Percentiles rank a stretch among this genome's conserved stretches.
Conservation (phyloP, 1,140 invertebrate species). For the Heliconius himera region DNA sequence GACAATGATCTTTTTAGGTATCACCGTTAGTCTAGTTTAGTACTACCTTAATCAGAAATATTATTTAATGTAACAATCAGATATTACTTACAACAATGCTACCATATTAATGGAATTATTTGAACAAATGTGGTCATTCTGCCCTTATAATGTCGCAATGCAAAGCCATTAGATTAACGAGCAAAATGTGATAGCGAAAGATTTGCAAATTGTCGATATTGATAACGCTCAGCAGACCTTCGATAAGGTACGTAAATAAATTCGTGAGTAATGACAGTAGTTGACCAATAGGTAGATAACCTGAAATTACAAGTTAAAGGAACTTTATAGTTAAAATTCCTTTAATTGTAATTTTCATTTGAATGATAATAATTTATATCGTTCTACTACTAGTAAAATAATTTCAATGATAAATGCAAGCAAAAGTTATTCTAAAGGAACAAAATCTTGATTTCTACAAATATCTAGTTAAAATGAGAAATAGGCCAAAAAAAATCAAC, state of each 20-base stretch:
- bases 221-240: conserved; percentile 19
- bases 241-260: conserved; percentile 24
- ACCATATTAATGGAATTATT: neutral
- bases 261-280: conserved; percentile 19
- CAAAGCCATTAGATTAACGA: conserved; percentile 43
- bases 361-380: neutral
- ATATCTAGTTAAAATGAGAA: neutral
- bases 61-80: neutral
- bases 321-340: neutral
- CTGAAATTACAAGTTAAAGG: conserved; percentile 1
- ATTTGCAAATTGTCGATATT: conserved; percentile 45
- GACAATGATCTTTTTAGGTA: no score
- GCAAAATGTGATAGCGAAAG: conserved; percentile 42
- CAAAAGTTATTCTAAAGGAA: neutral
- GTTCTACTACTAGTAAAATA: neutral
- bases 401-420: neutral
- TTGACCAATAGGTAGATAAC: conserved; percentile 20
- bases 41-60: neutral
- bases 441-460: no score
- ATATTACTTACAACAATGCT: neutral
- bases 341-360: neutral
- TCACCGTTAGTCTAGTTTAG: no score
- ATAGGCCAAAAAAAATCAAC: neutral
- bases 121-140: neutral
- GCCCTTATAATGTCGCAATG: conserved; percentile 37